Evolutionary conservation across 2,113 vertebrate genomes (phyloP), one percentile per base, ranked within the genome.

Genomic region (Phalacrocorax carbo): DNA sequence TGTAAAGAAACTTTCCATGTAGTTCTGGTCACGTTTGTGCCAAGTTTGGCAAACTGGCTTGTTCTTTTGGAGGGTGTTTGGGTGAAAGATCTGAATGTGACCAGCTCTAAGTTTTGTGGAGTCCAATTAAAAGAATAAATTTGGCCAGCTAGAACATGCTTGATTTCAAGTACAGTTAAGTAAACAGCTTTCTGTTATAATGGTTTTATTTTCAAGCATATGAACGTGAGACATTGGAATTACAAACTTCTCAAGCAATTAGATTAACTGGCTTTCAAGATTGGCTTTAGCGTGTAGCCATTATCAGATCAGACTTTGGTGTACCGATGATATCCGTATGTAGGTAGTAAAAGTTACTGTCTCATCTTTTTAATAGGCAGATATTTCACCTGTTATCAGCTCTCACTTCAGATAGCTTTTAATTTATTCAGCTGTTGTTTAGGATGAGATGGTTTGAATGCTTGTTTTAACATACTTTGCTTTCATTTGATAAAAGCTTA

Each of bases 101-200:
- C 32, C 1, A 0, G 3, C 55, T 71, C 15, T 36, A 49, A 52
- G 44, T 58, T 85, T 51, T 32, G 9, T 68, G 26, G 18, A 78
- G 48, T 81, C 57, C 15, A 49, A 1, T 52, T 44, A 3, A 48
- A 84, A 71, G 26, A 30, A 64, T 83, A 70, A n/a, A 15, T 27
- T 29, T 3, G 0, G 3, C 9, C 27, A 30, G 2, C 6, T 40
- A 40, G 52, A 69, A 42, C 10, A 29, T 65, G 18, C 0, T 6
- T 73, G 15, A 49, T 80, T 94, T 65, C n/a, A 75, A 60, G 22
- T 60, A 72, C 58, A 72, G 71, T 76, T 58, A 86, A 88, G 25
- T 40, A 57, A 88, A 38, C 16, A 85, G 18, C 16, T 71, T 87
- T 72, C 23, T 64, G 1, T 44, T 86, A 1, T 18, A 73, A 58